These are phyloP conservation scores for Ecdyonurus torrentis DNA, from an alignment of 2,888 invertebrate species.

Conservation along the genomic window DNA sequence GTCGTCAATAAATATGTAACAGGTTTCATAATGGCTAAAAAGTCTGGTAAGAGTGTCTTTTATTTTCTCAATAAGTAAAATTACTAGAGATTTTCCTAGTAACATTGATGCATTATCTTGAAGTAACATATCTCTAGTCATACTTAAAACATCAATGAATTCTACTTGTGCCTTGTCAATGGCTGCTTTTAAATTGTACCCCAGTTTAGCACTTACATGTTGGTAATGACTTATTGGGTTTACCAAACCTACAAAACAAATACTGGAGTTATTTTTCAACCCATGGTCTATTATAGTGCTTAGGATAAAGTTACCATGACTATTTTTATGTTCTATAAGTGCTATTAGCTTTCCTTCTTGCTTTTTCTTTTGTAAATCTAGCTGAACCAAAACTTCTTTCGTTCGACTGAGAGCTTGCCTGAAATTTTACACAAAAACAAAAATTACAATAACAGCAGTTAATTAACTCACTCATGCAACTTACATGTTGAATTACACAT, in stretches of 20 bases:
- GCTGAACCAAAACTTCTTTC: neutral
- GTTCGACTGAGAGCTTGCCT: too few relatives aligned
- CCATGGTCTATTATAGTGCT: neutral
- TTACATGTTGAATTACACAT: too few relatives aligned
- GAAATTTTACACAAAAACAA: too few relatives aligned
- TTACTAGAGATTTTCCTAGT: neutral
- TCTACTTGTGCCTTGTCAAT: neutral
- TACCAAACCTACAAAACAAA: neutral
- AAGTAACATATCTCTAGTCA: neutral
- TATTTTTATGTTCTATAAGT: neutral
- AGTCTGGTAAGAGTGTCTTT: neutral
- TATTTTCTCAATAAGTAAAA: neutral
- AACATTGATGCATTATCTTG: neutral
- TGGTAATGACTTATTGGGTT: neutral
- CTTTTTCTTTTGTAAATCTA: neutral
- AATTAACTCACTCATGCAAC: too few relatives aligned
- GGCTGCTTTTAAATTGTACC: neutral
- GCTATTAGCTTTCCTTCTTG: neutral
- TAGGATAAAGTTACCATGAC: neutral
- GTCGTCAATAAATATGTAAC: neutral
- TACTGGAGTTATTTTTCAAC: neutral
- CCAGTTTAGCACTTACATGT: neutral
- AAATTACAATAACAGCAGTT: too few relatives aligned
- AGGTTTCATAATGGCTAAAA: neutral
- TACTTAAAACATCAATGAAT: neutral